phyloP scores from a whole-genome alignment of 2,113 vertebrate species.

The Cisticola juncidis region DNA sequence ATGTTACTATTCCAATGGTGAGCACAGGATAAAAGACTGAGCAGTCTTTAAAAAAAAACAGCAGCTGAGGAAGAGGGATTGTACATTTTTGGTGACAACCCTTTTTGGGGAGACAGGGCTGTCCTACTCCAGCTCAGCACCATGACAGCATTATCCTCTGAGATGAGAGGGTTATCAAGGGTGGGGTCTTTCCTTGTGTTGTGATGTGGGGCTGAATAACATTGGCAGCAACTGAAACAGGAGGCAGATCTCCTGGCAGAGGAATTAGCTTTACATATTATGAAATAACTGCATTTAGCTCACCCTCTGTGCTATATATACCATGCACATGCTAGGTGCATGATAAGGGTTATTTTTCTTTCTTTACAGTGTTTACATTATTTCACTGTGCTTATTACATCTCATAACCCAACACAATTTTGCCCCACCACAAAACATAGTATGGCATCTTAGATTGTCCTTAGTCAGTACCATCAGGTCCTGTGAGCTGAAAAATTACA shows the following conservation, averaged over 20 bases:
- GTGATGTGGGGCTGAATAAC: neutral
- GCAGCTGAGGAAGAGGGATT: rapidly evolving
- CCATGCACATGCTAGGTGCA: neutral
- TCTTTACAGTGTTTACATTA: neutral
- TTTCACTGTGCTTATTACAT: neutral
- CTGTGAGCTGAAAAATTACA: neutral
- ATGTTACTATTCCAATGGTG: neutral
- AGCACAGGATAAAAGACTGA: neutral
- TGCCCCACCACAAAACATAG: neutral
- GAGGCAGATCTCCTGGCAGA: neutral
- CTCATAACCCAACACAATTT: neutral
- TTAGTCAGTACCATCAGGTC: neutral
- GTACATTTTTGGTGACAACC: neutral
- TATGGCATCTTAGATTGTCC: neutral
- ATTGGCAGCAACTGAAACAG: neutral
- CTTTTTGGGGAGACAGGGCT: neutral
- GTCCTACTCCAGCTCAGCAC: neutral
- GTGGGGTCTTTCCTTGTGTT: neutral
- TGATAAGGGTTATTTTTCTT: neutral
- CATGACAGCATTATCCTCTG: neutral
- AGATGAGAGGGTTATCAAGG: rapidly evolving
- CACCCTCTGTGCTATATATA: neutral
- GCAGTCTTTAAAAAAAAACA: neutral
- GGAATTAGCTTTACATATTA: neutral
- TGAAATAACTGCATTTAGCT: neutral